A percentile compares a stretch with the other conserved stretches of the same genome.
phyloP scores from a whole-genome alignment of 2,888 invertebrate species.

The Gastrophysa polygoni region DNA sequence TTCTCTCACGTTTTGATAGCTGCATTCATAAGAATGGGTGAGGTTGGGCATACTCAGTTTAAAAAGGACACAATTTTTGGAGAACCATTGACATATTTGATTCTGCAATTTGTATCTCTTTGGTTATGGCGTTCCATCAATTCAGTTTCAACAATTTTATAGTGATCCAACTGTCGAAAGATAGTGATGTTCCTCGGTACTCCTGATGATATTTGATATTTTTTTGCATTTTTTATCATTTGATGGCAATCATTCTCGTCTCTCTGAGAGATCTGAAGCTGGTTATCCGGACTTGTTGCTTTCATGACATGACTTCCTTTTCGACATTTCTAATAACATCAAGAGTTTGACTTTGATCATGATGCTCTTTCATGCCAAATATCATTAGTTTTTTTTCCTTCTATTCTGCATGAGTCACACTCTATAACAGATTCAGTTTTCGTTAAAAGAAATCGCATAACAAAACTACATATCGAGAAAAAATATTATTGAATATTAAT shows the following conservation, averaged over 20 bases:
- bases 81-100: neutral
- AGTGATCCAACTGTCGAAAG: slow-evolving; percentile 1
- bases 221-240: neutral
- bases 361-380: too few species aligned
- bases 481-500: too few species aligned
- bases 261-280: neutral
- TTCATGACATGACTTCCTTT: neutral
- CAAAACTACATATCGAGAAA: too few species aligned
- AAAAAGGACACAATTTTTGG: neutral
- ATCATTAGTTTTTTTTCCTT: too few species aligned
- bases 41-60: neutral
- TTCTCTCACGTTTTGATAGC: neutral
- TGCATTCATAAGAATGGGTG: neutral
- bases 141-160: neutral
- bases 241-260: neutral
- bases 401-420: too few species aligned
- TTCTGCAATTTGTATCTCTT: neutral
- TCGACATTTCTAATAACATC: neutral
- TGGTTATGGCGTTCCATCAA: neutral
- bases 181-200: neutral
- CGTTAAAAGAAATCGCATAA: too few species aligned
- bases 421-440: too few species aligned
- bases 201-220: slow-evolving; percentile 3
- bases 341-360: too few species aligned
- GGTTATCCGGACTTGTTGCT: neutral